A percentile compares a stretch with the other conserved stretches of the same genome.
Evolutionary conservation across 53 echinoderm and acorn worm species (phyloP).

Genomic region (Luidia sarsii): DNA sequence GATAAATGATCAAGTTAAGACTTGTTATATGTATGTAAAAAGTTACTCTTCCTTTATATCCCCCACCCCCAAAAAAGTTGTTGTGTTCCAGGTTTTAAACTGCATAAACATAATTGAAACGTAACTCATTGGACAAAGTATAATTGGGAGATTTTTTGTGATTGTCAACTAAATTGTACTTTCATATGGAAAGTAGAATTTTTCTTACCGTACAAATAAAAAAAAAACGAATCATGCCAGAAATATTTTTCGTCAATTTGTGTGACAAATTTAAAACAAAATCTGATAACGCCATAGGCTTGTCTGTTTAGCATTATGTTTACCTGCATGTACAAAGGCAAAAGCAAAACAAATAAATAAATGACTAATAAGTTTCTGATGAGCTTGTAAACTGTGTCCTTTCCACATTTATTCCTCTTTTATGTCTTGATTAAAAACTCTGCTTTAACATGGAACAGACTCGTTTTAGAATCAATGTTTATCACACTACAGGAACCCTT

Average conservation of each 20-base stretch:
- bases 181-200: constrained; percentile 21
- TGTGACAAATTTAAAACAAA: constrained; percentile 39
- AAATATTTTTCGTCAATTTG: constrained; percentile 54
- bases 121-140: background rate
- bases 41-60: too few relatives aligned
- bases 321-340: constrained; percentile 73
- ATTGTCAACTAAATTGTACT: constrained; percentile 22
- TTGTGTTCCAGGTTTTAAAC: too few relatives aligned
- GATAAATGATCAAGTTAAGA: too few relatives aligned
- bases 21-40: too few relatives aligned
- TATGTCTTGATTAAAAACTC: too few relatives aligned
- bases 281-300: constrained; percentile 37
- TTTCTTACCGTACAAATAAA: background rate
- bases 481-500: too few relatives aligned
- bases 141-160: background rate
- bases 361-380: constrained; percentile 47
- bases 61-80: too few relatives aligned
- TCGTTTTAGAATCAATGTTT: too few relatives aligned
- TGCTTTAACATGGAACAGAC: too few relatives aligned
- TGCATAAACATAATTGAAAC: too few relatives aligned
- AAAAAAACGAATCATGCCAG: constrained; percentile 28
- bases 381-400: constrained; percentile 6
- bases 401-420: background rate
- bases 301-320: constrained; percentile 35
- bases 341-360: constrained; percentile 52